A percentile compares a stretch with the other conserved stretches of the same genome.
Evolutionary conservation across 2,797 vertebrate species (phyloP).

Genomic region (Harpia harpyja): DNA sequence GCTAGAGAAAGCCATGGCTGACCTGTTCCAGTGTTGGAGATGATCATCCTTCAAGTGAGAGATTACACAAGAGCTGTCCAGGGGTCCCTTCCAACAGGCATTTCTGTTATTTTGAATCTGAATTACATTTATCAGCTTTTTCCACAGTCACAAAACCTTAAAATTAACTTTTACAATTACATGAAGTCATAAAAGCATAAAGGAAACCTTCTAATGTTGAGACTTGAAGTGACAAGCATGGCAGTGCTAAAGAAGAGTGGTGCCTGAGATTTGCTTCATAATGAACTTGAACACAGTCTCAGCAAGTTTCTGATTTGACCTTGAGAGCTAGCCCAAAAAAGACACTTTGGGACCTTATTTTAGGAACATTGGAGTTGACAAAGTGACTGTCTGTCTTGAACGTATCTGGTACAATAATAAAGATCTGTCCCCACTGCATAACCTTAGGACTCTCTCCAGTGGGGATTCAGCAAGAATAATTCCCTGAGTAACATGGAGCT

Average conservation of each 20-base stretch:
- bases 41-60: neutral
- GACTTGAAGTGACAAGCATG: neutral
- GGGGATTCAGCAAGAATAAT: neutral
- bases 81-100: neutral
- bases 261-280: neutral
- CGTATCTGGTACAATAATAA: neutral
- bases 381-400: neutral
- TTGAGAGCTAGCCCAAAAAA: neutral
- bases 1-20: neutral
- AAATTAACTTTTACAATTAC: neutral
- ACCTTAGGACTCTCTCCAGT: neutral
- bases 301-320: neutral
- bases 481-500: neutral
- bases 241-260: neutral
- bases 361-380: neutral
- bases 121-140: neutral
- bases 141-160: neutral
- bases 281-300: neutral
- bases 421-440: neutral
- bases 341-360: neutral
- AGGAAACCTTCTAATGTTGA: neutral
- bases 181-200: neutral
- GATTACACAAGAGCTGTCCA: neutral
- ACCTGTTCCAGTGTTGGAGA: neutral
- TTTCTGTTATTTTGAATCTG: neutral